Evolutionary conservation across 2,888 invertebrate species (phyloP).

Genomic region (Linnaemya tessellans): DNA sequence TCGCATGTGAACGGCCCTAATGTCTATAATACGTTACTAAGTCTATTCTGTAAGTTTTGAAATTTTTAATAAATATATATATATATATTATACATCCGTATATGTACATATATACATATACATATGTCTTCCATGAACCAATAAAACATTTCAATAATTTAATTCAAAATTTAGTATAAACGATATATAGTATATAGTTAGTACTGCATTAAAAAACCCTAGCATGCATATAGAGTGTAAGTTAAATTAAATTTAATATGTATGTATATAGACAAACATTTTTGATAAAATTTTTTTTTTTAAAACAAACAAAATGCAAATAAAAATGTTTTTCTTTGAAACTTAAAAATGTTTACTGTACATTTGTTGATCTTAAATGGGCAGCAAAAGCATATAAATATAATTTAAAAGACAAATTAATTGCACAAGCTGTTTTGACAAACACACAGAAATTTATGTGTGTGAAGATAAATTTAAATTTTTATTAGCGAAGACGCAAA

Average conservation of each 20-base stretch:
- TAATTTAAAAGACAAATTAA: too few species aligned
- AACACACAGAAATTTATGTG: too few species aligned
- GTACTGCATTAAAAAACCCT: slow-evolving; percentile 27
- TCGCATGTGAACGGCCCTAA: too few species aligned
- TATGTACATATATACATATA: slow-evolving; percentile 13
- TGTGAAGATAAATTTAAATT: too few species aligned
- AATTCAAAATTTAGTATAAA: slow-evolving; percentile 53
- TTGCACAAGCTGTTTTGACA: too few species aligned
- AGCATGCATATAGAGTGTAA: slow-evolving; percentile 53
- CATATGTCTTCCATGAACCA: slow-evolving; percentile 67
- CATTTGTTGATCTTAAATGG: too few species aligned
- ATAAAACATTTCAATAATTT: slow-evolving; percentile 41
- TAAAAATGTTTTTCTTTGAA: slow-evolving; percentile 36
- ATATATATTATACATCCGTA: neutral
- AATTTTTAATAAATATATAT: slow-evolving; percentile 30
- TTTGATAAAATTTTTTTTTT: slow-evolving; percentile 32
- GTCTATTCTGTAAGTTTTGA: slow-evolving; percentile 59
- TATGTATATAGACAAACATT: slow-evolving; percentile 16
- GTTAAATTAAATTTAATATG: slow-evolving; percentile 35
- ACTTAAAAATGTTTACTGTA: neutral
- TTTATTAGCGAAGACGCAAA: too few species aligned
- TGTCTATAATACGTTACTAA: slow-evolving; percentile 40
- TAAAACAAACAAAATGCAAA: slow-evolving; percentile 47
- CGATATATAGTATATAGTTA: slow-evolving; percentile 33
- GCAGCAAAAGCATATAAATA: too few species aligned